Percentiles rank a stretch among this genome's conserved stretches.
Evolutionary conservation across 1,140 invertebrate genomes (phyloP).

Genomic region (Neelides sp.): DNA sequence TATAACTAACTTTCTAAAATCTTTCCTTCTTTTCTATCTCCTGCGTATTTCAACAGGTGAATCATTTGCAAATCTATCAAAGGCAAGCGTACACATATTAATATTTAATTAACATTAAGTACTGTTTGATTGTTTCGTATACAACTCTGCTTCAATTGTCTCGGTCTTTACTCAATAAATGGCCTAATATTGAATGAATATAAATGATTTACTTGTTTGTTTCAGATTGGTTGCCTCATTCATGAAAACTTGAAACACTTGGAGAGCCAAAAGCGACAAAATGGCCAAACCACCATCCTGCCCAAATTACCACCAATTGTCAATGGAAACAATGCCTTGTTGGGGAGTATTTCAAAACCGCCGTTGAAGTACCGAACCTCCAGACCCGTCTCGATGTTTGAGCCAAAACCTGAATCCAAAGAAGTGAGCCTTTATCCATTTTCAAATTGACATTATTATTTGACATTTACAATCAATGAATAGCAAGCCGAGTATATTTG

Average conservation of each 20-base stretch:
- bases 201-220: background rate
- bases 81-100: too few species aligned
- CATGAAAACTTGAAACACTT: conserved; percentile 24
- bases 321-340: conserved; percentile 6
- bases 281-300: background rate
- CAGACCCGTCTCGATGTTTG: conserved; percentile 16
- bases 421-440: conserved; percentile 9
- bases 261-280: conserved; percentile 6
- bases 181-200: background rate
- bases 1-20: too few species aligned
- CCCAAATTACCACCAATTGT: background rate
- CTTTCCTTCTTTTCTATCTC: too few species aligned
- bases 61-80: too few species aligned
- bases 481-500: conserved; percentile 5
- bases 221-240: conserved; percentile 15
- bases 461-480: background rate
- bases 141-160: too few species aligned
- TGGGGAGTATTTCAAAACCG: background rate
- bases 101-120: too few species aligned
- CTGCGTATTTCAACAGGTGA: too few species aligned
- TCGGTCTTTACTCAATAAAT: too few species aligned
- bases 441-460: background rate
- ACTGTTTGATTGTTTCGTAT: too few species aligned
- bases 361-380: background rate
- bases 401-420: background rate